Conservation (phyloP, 2,113 vertebrate genomes). For the Rhinoderma darwinii region DNA sequence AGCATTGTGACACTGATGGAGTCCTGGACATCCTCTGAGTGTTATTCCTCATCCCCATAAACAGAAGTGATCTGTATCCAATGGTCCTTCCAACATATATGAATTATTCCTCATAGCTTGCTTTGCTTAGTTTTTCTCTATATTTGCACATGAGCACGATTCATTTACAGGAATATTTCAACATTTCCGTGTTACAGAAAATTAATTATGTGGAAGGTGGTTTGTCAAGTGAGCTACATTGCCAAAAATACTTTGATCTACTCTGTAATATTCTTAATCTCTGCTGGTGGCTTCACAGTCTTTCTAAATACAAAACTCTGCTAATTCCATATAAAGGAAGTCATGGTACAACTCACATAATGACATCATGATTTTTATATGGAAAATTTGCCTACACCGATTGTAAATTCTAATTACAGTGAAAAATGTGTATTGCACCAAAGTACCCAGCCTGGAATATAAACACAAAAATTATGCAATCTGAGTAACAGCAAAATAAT, state of each 20-base stretch:
- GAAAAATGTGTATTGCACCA: neutral
- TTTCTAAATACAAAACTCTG: neutral
- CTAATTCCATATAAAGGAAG: slow-evolving; percentile 35
- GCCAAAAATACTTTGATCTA: neutral
- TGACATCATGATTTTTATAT: neutral
- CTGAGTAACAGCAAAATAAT: neutral
- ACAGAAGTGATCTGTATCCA: neutral
- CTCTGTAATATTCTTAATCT: neutral
- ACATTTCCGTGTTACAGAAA: neutral
- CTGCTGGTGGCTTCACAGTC: neutral
- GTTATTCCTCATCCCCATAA: neutral
- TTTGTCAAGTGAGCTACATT: neutral
- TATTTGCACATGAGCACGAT: neutral
- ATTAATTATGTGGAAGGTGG: slow-evolving; percentile 1
- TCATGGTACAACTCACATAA: neutral
- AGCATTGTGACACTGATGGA: neutral
- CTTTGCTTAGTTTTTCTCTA: neutral
- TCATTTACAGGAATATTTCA: slow-evolving; percentile 12
- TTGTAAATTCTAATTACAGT: neutral
- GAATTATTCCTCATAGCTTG: neutral
- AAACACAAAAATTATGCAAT: neutral
- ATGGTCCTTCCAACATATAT: neutral
- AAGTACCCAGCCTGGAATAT: neutral
- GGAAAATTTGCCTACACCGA: neutral
- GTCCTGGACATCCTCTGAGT: neutral